Evolutionary conservation across 2,797 vertebrate species (phyloP), one percentile per base, ranked within the genome.

Genomic region (Scarus forsteni): DNA sequence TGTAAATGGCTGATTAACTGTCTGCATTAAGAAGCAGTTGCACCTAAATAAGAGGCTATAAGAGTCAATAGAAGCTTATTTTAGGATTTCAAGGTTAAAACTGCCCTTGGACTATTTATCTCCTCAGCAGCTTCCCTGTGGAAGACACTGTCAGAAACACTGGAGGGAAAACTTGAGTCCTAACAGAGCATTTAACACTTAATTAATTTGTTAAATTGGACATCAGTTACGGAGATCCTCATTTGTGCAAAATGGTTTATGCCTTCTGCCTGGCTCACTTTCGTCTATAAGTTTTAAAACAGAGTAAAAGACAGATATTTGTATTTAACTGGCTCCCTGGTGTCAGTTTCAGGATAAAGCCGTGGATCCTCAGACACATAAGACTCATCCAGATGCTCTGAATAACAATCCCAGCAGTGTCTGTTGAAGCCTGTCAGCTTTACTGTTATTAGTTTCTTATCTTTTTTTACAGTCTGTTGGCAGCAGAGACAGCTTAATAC

Each of bases 361-460:
- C 6, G 12, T 54, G 34, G 35, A 16, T 63, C 5, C 49, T 19
- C 3, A 18, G 39, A 60, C 49, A 16, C 45, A 40, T 8, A 10
- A 48, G 54, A 34, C 55, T 62, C 45, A 27, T 56, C 10, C 44
- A 59, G 39, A 66, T n/a, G 38, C 57, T 36, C 60, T 34, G 59
- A 68, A 65, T 58, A 68, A 57, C 51, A 74, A 40, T 61, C 18
- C 34, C 59, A 56, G n/a, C 10, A 10, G 43, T 55, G 49, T 60
- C 19, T 72, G 65, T 27, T 52, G 53, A 45, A 19, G 65, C 39
- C 75, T 72, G 66, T 72, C 74, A 40, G 57, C 49, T 73, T 66
- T 72, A 43, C 65, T 45, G 42, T 62, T 56, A 56, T 67, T 65
- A 51, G 39, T 51, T 55, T 74, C 52, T 77, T 68, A 40, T 62